A percentile compares a stretch with the other conserved stretches of the same genome.
These are phyloP conservation scores for Lymantria dispar DNA, from an alignment of 2,888 invertebrate genomes.

Conservation along the genomic window DNA sequence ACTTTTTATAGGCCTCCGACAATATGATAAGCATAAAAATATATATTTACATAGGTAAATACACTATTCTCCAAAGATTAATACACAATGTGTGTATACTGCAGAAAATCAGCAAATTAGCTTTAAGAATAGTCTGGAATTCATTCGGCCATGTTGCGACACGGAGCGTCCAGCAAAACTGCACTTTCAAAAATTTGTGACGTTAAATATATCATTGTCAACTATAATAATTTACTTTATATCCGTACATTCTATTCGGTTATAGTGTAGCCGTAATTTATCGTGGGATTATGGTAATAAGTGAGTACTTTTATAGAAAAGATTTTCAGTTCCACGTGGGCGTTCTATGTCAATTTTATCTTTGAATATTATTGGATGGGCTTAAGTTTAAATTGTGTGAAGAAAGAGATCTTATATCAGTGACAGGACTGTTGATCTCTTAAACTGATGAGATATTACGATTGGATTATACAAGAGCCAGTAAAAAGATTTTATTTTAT, in stretches of 20 bases:
- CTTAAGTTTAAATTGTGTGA: constrained; percentile 21
- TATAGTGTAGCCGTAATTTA: constrained; percentile 45
- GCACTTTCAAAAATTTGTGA: constrained; percentile 12
- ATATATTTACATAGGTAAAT: no score
- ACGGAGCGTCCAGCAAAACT: not conserved
- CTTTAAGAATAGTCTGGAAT: no score
- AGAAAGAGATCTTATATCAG: constrained; percentile 11
- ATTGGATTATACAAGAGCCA: no score
- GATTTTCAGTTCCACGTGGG: constrained; percentile 21
- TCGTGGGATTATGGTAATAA: constrained; percentile 46
- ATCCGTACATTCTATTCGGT: constrained; percentile 30
- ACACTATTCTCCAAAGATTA: no score
- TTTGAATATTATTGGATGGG: constrained; percentile 19
- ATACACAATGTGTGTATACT: no score
- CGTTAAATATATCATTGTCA: constrained; percentile 10
- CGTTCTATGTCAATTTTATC: constrained; percentile 23
- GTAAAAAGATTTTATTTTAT: no score
- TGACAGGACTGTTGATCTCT: not conserved
- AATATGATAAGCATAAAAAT: no score
- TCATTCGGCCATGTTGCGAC: not conserved
- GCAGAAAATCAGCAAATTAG: no score
- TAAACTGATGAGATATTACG: no score
- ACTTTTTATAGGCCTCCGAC: no score
- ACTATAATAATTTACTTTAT: constrained; percentile 32
- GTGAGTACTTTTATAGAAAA: constrained; percentile 16